Percentiles rank a stretch among this genome's conserved stretches.
Evolutionary conservation across 92 coral and sea anemone genomes (phyloP).

Genomic region (Parazoanthus atlanticus): DNA sequence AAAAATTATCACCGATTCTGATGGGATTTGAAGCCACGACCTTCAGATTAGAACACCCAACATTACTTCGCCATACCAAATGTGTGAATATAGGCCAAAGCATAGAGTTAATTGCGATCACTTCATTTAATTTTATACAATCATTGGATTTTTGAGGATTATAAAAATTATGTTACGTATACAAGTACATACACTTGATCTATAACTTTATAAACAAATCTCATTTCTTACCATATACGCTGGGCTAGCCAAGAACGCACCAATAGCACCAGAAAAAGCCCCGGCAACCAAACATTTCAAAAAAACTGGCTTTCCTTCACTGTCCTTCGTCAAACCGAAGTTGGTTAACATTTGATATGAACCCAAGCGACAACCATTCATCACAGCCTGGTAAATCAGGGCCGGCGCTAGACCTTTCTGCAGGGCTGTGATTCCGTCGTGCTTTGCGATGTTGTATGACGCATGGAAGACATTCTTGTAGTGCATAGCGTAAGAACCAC

Average conservation of each 20-base stretch:
- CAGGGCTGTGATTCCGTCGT: constrained; percentile 85
- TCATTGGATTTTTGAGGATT: too few species aligned
- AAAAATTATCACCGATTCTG: too few species aligned
- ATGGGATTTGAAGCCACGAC: too few species aligned
- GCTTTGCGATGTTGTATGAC: constrained; percentile 82
- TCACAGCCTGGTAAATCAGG: constrained; percentile 82
- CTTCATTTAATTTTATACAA: too few species aligned
- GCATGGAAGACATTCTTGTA: constrained; percentile 92
- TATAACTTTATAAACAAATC: too few species aligned
- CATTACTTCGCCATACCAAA: too few species aligned
- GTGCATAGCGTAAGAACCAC: constrained; percentile 86
- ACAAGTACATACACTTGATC: too few species aligned
- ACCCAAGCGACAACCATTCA: constrained; percentile 94
- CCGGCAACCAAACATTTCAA: constrained; percentile 92
- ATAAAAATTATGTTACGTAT: too few species aligned
- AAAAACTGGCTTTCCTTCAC: constrained; percentile 79
- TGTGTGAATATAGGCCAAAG: too few species aligned
- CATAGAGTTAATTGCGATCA: too few species aligned
- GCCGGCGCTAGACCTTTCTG: constrained; percentile 96
- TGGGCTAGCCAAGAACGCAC: constrained; percentile 89
- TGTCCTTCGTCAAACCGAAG: constrained; percentile 70
- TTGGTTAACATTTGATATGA: constrained; percentile 85
- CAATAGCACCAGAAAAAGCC: constrained; percentile 86
- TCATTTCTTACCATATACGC: constrained; percentile 69
- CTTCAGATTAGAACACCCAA: too few species aligned